Evolutionary conservation across 2,797 vertebrate species (phyloP), one percentile per base, ranked within the genome.

Genomic region (Gallinago nigripennis): DNA sequence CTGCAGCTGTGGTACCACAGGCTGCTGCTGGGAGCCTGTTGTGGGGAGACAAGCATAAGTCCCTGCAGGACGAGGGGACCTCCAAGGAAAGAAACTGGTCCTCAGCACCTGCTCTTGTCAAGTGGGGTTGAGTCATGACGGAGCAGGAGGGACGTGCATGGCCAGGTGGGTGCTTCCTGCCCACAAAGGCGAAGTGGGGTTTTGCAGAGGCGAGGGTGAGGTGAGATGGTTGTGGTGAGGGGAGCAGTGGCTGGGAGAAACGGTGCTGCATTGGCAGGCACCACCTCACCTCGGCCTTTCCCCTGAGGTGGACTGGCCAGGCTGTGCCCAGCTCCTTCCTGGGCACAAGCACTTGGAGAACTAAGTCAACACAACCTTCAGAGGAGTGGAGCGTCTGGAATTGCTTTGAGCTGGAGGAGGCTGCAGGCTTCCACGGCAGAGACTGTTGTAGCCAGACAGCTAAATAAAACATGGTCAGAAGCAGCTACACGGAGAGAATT

Each of bases 31-130:
- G 13, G 19, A 91, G 23, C 16, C 11, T 61, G 37, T 27, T 48
- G 6, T 0, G 0, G 7, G 6, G 51, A 65, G 28, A 78, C 3
- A 13, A 66, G 50, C 8, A 5, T 75, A 12, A 24, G 3, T 61
- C 13, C 12, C 57, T 82, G 43, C 35, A 57, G 78, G 28, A 79
- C 2, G 15, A 86, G 27, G 6, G 43, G 11, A 4, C 21, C 16
- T 48, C 61, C 1, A 5, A 46, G 50, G 28, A 81, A 23, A 60
- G 63, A 45, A 70, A 24, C 17, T 50, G n/a, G 18, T 63, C 48
- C 53, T 77, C 69, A 31, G 5, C 20, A 30, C 0, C 0, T 19
- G 23, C 23, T 73, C 54, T 12, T 51, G 15, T 18, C 39, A 51
- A 56, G 35, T 8, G 64, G 4, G 9, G 50, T 54, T 82, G 76